phyloP scores from a whole-genome alignment of 2,888 invertebrate species.

The Tyria jacobaeae region DNA sequence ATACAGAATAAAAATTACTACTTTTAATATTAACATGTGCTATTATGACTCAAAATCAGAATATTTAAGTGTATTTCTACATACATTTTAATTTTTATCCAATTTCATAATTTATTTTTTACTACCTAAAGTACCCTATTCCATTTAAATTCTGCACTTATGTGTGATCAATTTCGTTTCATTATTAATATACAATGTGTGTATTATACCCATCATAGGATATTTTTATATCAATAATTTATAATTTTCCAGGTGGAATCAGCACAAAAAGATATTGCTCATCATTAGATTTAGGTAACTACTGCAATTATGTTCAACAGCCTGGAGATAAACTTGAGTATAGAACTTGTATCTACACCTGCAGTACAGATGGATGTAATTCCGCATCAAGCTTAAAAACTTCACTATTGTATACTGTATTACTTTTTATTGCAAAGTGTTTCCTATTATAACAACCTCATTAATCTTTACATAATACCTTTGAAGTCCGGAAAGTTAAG shows the following conservation, averaged over 20 bases:
- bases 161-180: no score
- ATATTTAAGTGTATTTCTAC: no score
- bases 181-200: no score
- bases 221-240: background rate
- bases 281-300: constrained; percentile 94
- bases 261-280: constrained; percentile 96
- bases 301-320: constrained; percentile 94
- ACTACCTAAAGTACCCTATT: no score
- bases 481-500: background rate
- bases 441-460: constrained; percentile 33
- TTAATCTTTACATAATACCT: background rate
- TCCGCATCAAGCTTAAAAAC: constrained; percentile 68
- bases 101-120: no score
- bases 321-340: constrained; percentile 94
- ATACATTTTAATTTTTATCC: no score
- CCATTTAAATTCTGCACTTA: no score
- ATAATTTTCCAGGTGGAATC: constrained; percentile 90
- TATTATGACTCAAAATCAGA: no score
- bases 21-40: no score
- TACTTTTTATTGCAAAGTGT: constrained; percentile 44
- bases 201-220: no score
- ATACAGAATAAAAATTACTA: no score
- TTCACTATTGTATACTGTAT: constrained; percentile 50
- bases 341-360: constrained; percentile 95
- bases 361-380: constrained; percentile 94